These are phyloP conservation scores for Scomber scombrus DNA, from an alignment of 2,113 vertebrate genomes.

Conservation along the genomic window DNA sequence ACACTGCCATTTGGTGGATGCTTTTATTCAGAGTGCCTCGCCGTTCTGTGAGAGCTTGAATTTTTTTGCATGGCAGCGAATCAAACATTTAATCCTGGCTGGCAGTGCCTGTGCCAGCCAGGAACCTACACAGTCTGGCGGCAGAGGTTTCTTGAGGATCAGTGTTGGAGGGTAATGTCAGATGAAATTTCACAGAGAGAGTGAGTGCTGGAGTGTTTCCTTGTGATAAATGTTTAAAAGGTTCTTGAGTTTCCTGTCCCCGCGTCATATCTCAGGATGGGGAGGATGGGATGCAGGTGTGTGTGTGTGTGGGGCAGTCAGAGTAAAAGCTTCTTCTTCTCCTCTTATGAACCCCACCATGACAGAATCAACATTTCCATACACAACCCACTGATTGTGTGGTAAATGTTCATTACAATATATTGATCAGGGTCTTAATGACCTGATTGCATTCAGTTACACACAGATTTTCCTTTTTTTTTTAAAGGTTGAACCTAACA, in stretches of 20 bases:
- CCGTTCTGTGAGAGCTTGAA: conserved; percentile 28
- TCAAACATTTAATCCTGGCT: conserved; percentile 54
- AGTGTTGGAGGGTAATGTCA: conserved; percentile 46
- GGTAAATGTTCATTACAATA: not conserved
- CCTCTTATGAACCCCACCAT: not conserved
- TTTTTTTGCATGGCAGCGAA: conserved; percentile 10
- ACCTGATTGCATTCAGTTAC: too few relatives aligned
- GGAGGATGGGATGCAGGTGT: conserved; percentile 31
- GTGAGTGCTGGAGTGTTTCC: conserved; percentile 52
- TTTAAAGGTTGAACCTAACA: too few relatives aligned
- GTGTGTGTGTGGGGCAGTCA: conserved; percentile 9
- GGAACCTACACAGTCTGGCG: conserved; percentile 16
- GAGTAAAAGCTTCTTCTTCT: conserved; percentile 2
- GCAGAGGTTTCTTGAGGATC: conserved; percentile 46
- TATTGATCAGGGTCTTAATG: not conserved
- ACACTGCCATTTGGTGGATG: conserved; percentile 31
- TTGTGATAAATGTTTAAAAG: conserved; percentile 70
- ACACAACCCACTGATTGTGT: not conserved
- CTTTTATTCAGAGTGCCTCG: conserved; percentile 47
- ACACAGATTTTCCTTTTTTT: too few relatives aligned
- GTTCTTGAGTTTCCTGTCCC: conserved; percentile 51
- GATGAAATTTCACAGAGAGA: conserved; percentile 57
- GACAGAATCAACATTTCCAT: conserved; percentile 4
- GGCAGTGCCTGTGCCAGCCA: conserved; percentile 25
- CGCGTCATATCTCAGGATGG: conserved; percentile 14